Percentiles rank a stretch among this genome's conserved stretches.
Evolutionary conservation across 2,888 invertebrate genomes (phyloP).

Genomic region (Chrysina gloriosa): DNA sequence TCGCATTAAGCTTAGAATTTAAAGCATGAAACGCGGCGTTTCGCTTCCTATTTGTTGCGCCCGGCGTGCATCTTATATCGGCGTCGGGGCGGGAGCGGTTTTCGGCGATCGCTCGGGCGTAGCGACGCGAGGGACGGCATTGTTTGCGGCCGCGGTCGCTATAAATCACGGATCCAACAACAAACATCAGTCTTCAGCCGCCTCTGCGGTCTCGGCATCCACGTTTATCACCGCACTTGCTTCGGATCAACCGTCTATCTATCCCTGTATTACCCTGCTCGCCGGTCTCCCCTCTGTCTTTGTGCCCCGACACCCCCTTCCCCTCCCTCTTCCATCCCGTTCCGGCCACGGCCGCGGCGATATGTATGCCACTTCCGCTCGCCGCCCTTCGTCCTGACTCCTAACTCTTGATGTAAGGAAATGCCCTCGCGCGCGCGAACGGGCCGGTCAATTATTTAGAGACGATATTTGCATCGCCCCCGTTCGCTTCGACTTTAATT

Average conservation of each 20-base stretch:
- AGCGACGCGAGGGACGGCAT: slow-evolving; percentile 47
- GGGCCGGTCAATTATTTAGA: background rate
- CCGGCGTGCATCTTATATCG: slow-evolving; percentile 50
- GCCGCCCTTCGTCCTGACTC: background rate
- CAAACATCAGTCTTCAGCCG: slow-evolving; percentile 62
- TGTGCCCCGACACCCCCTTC: background rate
- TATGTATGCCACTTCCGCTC: background rate
- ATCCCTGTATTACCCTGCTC: slow-evolving; percentile 55
- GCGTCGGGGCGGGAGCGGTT: slow-evolving; percentile 49
- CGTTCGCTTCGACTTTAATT: too few species aligned
- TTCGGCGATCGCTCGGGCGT: slow-evolving; percentile 35
- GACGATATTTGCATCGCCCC: background rate
- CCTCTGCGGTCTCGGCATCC: slow-evolving; percentile 61
- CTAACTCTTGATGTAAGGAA: slow-evolving; percentile 5
- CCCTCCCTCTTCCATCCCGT: background rate
- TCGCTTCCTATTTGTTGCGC: slow-evolving; percentile 43
- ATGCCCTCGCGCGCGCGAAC: background rate
- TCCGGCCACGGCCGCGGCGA: background rate
- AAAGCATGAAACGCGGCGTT: slow-evolving; percentile 41
- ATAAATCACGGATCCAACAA: slow-evolving; percentile 64
- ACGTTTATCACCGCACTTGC: slow-evolving; percentile 64
- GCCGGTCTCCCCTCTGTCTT: slow-evolving; percentile 38
- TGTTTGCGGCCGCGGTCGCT: slow-evolving; percentile 61
- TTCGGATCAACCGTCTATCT: slow-evolving; percentile 63
- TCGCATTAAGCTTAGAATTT: slow-evolving; percentile 43